Conservation (phyloP, 2,797 vertebrate genomes). For the Falco peregrinus region DNA sequence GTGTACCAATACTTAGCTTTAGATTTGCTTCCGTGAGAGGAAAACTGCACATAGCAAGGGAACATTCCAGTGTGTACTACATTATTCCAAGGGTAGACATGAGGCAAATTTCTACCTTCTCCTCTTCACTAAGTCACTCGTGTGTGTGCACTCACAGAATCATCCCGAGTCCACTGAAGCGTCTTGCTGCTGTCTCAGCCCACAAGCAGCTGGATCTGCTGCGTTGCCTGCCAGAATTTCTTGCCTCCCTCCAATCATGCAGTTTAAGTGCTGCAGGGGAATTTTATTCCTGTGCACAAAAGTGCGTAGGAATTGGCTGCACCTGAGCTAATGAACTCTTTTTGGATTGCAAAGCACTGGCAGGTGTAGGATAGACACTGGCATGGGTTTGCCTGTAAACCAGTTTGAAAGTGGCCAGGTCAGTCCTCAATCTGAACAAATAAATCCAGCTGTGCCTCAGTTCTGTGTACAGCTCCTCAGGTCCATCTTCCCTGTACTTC, state of each 20-base stretch:
- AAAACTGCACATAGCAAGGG: not conserved
- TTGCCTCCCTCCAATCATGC: not conserved
- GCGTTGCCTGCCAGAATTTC: not conserved
- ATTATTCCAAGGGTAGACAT: not conserved
- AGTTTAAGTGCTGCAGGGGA: not conserved
- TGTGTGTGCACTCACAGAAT: rapidly evolving
- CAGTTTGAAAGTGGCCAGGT: not conserved
- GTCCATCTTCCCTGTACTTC: not conserved
- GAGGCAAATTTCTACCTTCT: not conserved
- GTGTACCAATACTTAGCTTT: not conserved
- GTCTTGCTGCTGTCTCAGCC: not conserved
- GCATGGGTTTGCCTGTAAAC: not conserved
- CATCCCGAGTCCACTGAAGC: not conserved
- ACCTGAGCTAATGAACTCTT: not conserved
- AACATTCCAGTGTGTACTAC: rapidly evolving
- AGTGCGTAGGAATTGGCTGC: not conserved
- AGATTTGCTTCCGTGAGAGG: not conserved
- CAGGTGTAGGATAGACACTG: not conserved
- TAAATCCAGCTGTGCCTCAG: not conserved
- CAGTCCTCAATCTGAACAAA: not conserved
- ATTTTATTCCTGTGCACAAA: not conserved
- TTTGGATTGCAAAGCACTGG: not conserved
- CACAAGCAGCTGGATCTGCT: not conserved
- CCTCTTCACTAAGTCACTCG: no score
- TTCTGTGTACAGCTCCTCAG: not conserved